Evolutionary conservation across 2,113 vertebrate genomes (phyloP).

Genomic region (Pomatorhinus ruficollis): DNA sequence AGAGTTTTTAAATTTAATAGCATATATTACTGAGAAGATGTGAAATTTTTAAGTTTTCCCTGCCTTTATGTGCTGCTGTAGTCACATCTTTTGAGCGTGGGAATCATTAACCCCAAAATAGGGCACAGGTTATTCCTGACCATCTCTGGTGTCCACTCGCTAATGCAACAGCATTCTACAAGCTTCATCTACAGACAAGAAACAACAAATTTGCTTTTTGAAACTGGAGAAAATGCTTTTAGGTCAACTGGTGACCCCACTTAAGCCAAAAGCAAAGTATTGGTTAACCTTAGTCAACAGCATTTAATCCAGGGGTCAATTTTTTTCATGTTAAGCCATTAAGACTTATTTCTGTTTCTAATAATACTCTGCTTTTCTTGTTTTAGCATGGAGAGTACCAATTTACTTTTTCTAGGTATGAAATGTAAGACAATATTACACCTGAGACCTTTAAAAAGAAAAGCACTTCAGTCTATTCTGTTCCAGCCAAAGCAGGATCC

Average conservation of each 20-base stretch:
- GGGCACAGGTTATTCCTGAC: background rate
- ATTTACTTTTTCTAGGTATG: background rate
- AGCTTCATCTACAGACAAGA: background rate
- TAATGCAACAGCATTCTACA: background rate
- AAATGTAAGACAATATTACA: background rate
- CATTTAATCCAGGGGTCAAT: background rate
- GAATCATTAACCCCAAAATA: background rate
- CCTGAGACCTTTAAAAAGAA: background rate
- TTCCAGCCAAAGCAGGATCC: background rate
- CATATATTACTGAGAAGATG: background rate
- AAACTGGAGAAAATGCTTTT: background rate
- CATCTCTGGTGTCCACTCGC: fast-evolving
- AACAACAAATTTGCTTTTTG: background rate
- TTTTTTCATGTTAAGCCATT: background rate
- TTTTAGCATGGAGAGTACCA: background rate
- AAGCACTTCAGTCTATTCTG: background rate
- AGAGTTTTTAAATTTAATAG: background rate
- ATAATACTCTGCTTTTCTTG: background rate
- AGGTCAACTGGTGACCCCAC: background rate
- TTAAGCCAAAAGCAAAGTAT: background rate
- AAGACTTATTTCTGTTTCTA: background rate
- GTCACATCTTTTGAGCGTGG: background rate
- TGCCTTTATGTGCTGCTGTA: background rate
- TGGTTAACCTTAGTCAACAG: background rate
- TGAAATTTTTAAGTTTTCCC: background rate